phyloP scores from a whole-genome alignment of 2,888 invertebrate species.

The Craniophora ligustri region DNA sequence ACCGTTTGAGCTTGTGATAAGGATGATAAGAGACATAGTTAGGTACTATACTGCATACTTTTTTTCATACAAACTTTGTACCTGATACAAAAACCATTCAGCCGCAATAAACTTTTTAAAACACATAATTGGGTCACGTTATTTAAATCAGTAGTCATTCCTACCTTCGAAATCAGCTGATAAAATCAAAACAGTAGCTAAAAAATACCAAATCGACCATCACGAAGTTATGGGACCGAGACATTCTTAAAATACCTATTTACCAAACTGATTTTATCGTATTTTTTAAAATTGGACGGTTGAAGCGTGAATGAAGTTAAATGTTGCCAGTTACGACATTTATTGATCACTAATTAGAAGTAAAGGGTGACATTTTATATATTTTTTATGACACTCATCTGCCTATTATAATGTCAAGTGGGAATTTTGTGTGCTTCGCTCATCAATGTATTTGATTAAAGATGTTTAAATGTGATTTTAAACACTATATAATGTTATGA shows the following conservation, averaged over 20 bases:
- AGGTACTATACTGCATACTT: too few relatives aligned
- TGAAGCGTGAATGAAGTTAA: conserved; percentile 56
- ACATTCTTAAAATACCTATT: conserved; percentile 59
- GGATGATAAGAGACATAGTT: too few relatives aligned
- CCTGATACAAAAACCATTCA: background rate
- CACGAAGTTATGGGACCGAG: conserved; percentile 59
- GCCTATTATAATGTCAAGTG: conserved; percentile 24
- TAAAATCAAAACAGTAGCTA: conserved; percentile 59
- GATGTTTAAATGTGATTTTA: conserved; percentile 1
- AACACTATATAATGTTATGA: background rate
- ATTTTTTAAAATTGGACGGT: conserved; percentile 42
- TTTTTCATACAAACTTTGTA: too few relatives aligned
- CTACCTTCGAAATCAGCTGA: conserved; percentile 41
- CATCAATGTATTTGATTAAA: conserved; percentile 10
- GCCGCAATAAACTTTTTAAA: conserved; percentile 6
- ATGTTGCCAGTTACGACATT: conserved; percentile 41
- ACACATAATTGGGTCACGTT: conserved; percentile 2
- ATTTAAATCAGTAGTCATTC: conserved; percentile 38
- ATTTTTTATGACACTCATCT: conserved; percentile 25
- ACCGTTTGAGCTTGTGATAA: too few relatives aligned
- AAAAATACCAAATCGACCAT: conserved; percentile 57
- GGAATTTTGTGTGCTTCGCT: conserved; percentile 13
- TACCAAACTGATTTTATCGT: conserved; percentile 58
- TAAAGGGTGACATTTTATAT: conserved; percentile 50
- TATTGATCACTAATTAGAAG: conserved; percentile 57